These are phyloP conservation scores for Corvus cornix DNA, from an alignment of 2,113 vertebrate species.

Conservation along the genomic window DNA sequence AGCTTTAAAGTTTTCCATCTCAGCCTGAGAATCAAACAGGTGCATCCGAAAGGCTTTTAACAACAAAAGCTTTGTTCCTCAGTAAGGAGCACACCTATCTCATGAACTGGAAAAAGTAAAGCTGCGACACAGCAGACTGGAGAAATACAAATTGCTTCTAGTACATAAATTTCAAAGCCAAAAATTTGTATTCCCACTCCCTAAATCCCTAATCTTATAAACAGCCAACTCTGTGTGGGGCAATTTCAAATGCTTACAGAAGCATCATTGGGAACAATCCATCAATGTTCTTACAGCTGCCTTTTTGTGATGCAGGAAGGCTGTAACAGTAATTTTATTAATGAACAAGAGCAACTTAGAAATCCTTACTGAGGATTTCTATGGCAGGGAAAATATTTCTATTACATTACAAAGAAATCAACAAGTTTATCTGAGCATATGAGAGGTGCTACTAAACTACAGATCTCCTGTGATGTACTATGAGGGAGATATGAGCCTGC, in stretches of 20 bases:
- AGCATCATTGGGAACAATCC: not conserved
- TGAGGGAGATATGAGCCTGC: not conserved
- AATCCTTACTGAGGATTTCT: not conserved
- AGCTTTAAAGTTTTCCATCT: constrained; percentile 12
- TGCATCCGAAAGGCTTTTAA: constrained; percentile 14
- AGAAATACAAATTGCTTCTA: constrained; percentile 21
- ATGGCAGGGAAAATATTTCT: not conserved
- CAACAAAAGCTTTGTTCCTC: constrained; percentile 30
- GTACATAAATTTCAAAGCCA: constrained; percentile 57
- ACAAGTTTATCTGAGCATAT: not conserved
- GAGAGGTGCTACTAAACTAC: not conserved
- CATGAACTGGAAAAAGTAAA: constrained; percentile 56
- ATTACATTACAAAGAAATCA: not conserved
- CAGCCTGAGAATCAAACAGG: constrained; percentile 17
- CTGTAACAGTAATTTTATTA: not conserved
- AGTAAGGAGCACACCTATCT: constrained; percentile 10
- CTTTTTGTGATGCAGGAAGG: not conserved
- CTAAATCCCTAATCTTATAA: not conserved
- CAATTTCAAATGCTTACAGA: constrained; percentile 33
- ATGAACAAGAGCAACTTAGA: not conserved
- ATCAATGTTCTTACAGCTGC: constrained; percentile 35
- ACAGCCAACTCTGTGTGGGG: not conserved
- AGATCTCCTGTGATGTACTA: not conserved
- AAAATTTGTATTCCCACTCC: not conserved
- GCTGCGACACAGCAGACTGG: constrained; percentile 41